Evolutionary conservation across 2,888 invertebrate genomes (phyloP).

Genomic region (Lottia scabra): DNA sequence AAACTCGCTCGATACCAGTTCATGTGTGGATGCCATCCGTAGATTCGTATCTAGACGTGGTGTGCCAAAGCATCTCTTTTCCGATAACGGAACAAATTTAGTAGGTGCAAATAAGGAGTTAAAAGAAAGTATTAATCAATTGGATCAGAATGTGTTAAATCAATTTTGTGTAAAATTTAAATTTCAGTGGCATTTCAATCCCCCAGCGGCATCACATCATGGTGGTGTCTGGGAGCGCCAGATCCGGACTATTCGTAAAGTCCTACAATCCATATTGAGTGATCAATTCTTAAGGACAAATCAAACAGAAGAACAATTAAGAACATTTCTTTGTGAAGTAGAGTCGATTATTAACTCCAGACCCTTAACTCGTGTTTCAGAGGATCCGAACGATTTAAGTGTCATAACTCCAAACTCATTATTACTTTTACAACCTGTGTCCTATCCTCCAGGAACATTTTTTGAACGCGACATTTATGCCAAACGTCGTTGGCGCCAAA

Average conservation of each 20-base stretch:
- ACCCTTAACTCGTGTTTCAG: conserved; percentile 24
- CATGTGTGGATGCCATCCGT: too few relatives aligned
- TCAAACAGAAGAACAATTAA: conserved; percentile 22
- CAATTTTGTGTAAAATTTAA: not conserved
- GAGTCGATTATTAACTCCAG: conserved; percentile 30
- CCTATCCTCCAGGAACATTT: not conserved
- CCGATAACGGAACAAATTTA: too few relatives aligned
- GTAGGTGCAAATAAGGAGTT: too few relatives aligned
- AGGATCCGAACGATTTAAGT: conserved; percentile 24
- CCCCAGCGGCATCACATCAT: too few relatives aligned
- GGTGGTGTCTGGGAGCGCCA: conserved; percentile 21
- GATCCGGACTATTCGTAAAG: conserved; percentile 10
- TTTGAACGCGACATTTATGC: too few relatives aligned
- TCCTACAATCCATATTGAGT: conserved; percentile 6
- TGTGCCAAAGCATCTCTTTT: too few relatives aligned
- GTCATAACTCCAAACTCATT: too few relatives aligned
- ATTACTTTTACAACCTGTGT: conserved; percentile 13
- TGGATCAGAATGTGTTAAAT: not conserved
- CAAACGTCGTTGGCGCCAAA: not conserved
- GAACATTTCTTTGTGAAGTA: conserved; percentile 31
- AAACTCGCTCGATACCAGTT: too few relatives aligned
- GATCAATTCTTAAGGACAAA: too few relatives aligned
- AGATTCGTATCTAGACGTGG: too few relatives aligned
- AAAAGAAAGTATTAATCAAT: conserved; percentile 4
- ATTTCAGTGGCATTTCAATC: conserved; percentile 12